Evolutionary conservation across 2,797 vertebrate species (phyloP).

Genomic region (Typhlichthys eigenmanni): DNA sequence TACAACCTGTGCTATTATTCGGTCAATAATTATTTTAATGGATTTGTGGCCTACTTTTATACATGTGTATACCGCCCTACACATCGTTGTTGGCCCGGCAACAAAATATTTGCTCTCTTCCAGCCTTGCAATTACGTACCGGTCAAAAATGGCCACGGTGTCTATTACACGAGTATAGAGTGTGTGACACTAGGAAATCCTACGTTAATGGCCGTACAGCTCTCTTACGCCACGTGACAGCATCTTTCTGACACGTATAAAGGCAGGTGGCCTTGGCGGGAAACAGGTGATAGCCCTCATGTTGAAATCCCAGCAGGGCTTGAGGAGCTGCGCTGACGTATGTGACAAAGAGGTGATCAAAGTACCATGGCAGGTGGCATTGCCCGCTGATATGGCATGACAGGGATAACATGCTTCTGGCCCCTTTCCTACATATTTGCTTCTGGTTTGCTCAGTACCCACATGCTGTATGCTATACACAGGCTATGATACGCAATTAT

Average conservation of each 20-base stretch:
- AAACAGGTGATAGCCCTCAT: slow-evolving; percentile 37
- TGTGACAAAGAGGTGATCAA: slow-evolving; percentile 5
- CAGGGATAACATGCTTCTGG: no score
- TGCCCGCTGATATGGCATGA: slow-evolving; percentile 14
- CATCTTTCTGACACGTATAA: slow-evolving; percentile 22
- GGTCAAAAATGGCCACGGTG: slow-evolving; percentile 25
- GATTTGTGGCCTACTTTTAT: no score
- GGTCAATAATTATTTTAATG: no score
- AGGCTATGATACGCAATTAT: no score
- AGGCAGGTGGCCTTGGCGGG: slow-evolving; percentile 35
- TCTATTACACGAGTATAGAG: slow-evolving; percentile 35
- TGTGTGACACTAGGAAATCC: slow-evolving; percentile 12
- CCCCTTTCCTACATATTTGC: no score
- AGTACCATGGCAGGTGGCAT: slow-evolving; percentile 9
- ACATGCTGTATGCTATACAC: no score
- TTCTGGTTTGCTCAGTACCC: no score
- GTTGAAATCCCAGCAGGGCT: slow-evolving; percentile 29
- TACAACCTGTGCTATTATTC: no score
- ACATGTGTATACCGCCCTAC: no score
- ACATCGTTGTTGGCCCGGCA: no score
- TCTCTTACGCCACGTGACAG: slow-evolving; percentile 20
- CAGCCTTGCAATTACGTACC: slow-evolving; percentile 2
- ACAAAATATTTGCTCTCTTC: not conserved
- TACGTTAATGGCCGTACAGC: slow-evolving; percentile 18
- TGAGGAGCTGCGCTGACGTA: slow-evolving; percentile 22